Percentiles rank a stretch among this genome's conserved stretches.
phyloP scores from a whole-genome alignment of 2,888 invertebrate species.

The Octonoba sinensis region DNA sequence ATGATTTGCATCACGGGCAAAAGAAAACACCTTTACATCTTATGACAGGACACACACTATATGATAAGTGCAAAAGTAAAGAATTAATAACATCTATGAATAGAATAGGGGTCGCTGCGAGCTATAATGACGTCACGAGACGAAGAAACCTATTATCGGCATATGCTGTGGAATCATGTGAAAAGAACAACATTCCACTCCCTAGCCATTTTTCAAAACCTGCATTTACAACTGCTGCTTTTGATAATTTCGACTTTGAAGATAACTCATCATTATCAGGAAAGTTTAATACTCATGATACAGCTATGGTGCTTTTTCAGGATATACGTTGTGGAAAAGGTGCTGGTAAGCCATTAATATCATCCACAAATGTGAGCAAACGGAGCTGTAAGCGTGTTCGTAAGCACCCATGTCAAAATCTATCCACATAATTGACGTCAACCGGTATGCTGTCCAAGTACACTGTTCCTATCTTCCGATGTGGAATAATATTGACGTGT shows the following conservation, averaged over 20 bases:
- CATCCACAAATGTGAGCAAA: not conserved
- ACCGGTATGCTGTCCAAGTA: too few species aligned
- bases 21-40: slow-evolving; percentile 5
- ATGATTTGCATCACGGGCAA: slow-evolving; percentile 4
- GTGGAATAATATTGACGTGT: too few species aligned
- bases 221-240: slow-evolving; percentile 5
- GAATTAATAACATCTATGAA: slow-evolving; percentile 6
- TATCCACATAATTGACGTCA: too few species aligned
- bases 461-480: too few species aligned
- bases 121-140: slow-evolving; percentile 4
- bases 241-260: slow-evolving; percentile 16
- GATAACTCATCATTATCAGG: slow-evolving; percentile 8
- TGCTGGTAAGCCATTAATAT: not conserved
- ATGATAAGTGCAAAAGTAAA: slow-evolving; percentile 11
- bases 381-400: slow-evolving; percentile 2
- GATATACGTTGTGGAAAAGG: not conserved
- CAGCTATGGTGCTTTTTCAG: slow-evolving; percentile 12
- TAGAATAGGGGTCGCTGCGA: slow-evolving; percentile 1
- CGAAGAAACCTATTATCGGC: not conserved
- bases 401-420: not conserved
- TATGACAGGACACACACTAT: not conserved
- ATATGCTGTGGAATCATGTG: slow-evolving; percentile 7
- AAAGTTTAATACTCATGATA: slow-evolving; percentile 4
- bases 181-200: not conserved
- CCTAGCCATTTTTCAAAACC: slow-evolving; percentile 2